Percentiles rank a stretch among this genome's conserved stretches.
These are phyloP conservation scores for Imbricaverruca yamaguchii DNA, from an alignment of 2,888 invertebrate genomes.

Conservation along the genomic window DNA sequence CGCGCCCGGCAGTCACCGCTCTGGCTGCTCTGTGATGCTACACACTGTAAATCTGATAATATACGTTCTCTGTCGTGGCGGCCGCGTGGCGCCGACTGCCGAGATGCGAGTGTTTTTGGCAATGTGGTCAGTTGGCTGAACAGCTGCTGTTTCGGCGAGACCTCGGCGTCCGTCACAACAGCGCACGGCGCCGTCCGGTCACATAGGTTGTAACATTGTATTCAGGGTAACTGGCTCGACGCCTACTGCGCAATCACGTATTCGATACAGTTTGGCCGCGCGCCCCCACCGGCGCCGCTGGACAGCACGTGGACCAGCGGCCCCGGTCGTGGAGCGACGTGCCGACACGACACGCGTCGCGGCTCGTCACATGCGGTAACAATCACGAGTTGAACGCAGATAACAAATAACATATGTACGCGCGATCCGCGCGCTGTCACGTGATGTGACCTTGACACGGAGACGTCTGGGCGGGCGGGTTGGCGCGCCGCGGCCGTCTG, in stretches of 20 bases:
- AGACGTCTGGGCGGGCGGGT: neutral
- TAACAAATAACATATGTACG: neutral
- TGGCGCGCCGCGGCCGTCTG: neutral
- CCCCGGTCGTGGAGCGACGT: no score
- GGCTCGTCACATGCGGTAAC: neutral
- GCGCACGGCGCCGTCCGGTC: neutral
- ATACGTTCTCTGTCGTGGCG: neutral
- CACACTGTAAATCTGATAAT: neutral
- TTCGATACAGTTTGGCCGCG: no score
- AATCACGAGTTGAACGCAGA: neutral
- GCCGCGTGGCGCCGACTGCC: neutral
- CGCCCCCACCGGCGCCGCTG: no score
- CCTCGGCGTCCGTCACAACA: neutral
- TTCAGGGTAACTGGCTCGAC: conserved; percentile 8
- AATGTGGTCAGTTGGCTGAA: no score
- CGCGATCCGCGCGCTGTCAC: neutral
- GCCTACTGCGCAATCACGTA: neutral
- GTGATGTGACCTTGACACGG: no score
- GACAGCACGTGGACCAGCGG: no score
- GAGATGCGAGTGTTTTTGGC: no score
- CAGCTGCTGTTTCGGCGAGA: no score
- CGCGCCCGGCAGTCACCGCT: no score
- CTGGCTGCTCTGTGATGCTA: no score
- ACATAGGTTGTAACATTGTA: neutral
- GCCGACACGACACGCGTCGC: no score